phyloP scores from a whole-genome alignment of 1,140 invertebrate genomes.

The Dreissena rostriformis region DNA sequence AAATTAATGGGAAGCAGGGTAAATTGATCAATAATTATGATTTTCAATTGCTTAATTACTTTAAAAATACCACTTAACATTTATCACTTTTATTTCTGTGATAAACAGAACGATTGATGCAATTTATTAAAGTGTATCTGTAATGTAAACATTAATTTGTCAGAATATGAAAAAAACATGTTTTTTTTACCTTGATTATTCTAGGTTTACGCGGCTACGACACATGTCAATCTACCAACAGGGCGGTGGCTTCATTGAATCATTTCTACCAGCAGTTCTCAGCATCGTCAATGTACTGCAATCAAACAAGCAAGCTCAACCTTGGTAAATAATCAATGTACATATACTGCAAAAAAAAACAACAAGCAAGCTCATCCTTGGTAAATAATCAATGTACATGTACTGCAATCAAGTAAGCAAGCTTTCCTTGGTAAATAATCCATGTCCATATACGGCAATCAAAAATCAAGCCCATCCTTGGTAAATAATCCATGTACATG shows the following conservation, averaged over 20 bases:
- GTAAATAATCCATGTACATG: no score
- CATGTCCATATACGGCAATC: neutral
- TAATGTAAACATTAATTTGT: slow-evolving; percentile 5
- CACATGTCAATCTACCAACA: slow-evolving; percentile 44
- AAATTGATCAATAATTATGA: no score
- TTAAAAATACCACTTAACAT: no score
- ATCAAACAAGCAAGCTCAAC: slow-evolving; percentile 19
- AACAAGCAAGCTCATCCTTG: neutral
- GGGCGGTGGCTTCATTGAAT: slow-evolving; percentile 33
- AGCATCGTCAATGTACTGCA: slow-evolving; percentile 54
- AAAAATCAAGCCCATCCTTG: no score
- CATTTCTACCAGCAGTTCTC: slow-evolving; percentile 61
- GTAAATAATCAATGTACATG: neutral
- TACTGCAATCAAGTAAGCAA: slow-evolving; percentile 49
- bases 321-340: slow-evolving; percentile 53
- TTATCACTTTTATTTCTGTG: neutral
- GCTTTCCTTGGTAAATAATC: slow-evolving; percentile 54
- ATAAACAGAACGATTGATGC: neutral
- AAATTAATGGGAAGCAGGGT: no score
- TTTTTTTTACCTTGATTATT: slow-evolving; percentile 15
- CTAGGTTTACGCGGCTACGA: slow-evolving; percentile 66
- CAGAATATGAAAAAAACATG: neutral
- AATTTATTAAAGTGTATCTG: slow-evolving; percentile 6
- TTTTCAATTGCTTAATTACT: no score
- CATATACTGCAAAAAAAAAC: neutral